These are phyloP conservation scores for Tragelaphus imberbis DNA, from an alignment of 2,113 vertebrate genomes.

Conservation along the genomic window DNA sequence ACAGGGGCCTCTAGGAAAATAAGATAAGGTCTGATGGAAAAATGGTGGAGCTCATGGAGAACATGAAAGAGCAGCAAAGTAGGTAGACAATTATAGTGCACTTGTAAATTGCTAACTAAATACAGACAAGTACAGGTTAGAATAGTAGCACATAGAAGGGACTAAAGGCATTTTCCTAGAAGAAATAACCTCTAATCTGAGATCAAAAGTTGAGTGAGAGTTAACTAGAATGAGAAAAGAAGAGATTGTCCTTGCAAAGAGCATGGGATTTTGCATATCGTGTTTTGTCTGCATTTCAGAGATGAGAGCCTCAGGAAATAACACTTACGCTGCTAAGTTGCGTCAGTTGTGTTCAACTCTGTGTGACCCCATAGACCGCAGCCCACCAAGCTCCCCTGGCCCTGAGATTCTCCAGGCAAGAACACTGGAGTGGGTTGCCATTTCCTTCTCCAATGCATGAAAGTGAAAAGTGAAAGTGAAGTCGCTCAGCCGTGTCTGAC, in stretches of 20 bases:
- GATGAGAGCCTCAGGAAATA: neutral
- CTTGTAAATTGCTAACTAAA: neutral
- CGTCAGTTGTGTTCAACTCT: fast-evolving
- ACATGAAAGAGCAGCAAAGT: neutral
- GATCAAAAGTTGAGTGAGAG: neutral
- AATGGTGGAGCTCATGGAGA: neutral
- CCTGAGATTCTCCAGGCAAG: too few relatives aligned
- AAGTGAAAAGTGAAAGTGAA: too few relatives aligned
- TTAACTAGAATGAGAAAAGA: neutral
- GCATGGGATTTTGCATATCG: neutral
- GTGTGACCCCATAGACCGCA: too few relatives aligned
- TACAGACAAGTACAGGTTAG: neutral
- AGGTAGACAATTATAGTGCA: neutral
- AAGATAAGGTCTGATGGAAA: neutral
- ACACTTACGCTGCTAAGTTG: neutral
- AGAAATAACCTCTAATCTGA: neutral
- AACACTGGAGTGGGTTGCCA: too few relatives aligned
- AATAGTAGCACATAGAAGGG: neutral
- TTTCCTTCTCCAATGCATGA: too few relatives aligned
- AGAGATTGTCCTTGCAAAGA: neutral
- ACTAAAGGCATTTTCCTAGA: neutral
- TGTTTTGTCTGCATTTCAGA: neutral
- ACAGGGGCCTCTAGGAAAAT: neutral
- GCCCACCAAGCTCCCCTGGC: too few relatives aligned
- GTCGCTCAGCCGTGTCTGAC: too few relatives aligned